These are phyloP conservation scores for Drosophila lacertosa DNA, from an alignment of 1,140 invertebrate genomes.

Conservation along the genomic window DNA sequence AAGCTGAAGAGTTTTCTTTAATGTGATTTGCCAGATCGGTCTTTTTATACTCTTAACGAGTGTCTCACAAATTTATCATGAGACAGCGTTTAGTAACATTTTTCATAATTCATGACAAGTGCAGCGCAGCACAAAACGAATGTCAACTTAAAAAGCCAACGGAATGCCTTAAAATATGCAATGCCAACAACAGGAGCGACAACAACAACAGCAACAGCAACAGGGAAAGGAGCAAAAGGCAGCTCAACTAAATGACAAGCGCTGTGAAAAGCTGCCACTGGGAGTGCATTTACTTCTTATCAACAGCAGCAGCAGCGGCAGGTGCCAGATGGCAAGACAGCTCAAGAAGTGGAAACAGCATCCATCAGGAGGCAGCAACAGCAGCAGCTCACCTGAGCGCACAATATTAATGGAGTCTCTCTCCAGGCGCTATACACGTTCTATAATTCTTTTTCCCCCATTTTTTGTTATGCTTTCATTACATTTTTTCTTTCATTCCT, in stretches of 20 bases:
- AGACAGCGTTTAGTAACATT: constrained; percentile 36
- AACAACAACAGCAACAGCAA: constrained; percentile 2
- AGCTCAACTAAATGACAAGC: constrained; percentile 46
- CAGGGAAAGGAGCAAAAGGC: constrained; percentile 20
- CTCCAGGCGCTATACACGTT: constrained; percentile 6
- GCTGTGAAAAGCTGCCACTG: constrained; percentile 49
- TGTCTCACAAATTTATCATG: constrained; percentile 31
- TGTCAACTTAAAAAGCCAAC: constrained; percentile 48
- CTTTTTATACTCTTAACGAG: constrained; percentile 16
- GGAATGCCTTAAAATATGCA: constrained; percentile 49
- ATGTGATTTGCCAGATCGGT: not conserved
- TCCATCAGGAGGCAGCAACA: constrained; percentile 35
- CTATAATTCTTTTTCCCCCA: constrained; percentile 30
- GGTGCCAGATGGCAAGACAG: constrained; percentile 22
- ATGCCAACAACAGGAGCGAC: constrained; percentile 27
- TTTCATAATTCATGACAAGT: constrained; percentile 51
- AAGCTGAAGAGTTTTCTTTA: too few relatives aligned
- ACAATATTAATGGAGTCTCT: constrained; percentile 69
- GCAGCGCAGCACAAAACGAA: constrained; percentile 38
- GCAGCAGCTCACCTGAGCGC: constrained; percentile 46
- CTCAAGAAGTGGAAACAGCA: constrained; percentile 38
- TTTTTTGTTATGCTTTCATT: constrained; percentile 9
- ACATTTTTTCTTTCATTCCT: constrained; percentile 1
- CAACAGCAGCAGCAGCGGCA: constrained; percentile 22
- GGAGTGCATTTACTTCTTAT: constrained; percentile 53